phyloP scores from a whole-genome alignment of 1,140 invertebrate genomes.

The Campoletis sonorensis region DNA sequence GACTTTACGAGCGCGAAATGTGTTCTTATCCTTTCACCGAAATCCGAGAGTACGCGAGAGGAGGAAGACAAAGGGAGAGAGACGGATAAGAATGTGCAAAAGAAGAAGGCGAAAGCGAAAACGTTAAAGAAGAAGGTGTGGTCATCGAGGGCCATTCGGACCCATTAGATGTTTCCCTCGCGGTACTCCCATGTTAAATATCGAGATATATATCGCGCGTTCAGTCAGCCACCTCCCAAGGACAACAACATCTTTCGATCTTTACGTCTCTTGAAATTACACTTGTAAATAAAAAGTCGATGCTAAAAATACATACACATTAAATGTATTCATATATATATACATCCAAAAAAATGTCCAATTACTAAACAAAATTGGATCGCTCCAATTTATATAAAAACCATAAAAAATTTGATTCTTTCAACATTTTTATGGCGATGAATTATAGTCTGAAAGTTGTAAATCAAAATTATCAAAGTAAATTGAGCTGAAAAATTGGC shows the following conservation, averaged over 20 bases:
- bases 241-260: neutral
- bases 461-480: too few species aligned
- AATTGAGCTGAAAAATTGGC: too few species aligned
- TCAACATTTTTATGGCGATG: too few species aligned
- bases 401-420: too few species aligned
- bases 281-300: too few species aligned
- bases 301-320: too few species aligned
- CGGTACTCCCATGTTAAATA: neutral
- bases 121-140: constrained; percentile 12
- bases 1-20: constrained; percentile 1
- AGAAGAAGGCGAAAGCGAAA: constrained; percentile 10
- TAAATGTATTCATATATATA: too few species aligned
- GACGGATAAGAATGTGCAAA: neutral
- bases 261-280: neutral
- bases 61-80: neutral
- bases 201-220: neutral
- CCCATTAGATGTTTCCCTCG: constrained; percentile 7
- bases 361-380: too few species aligned
- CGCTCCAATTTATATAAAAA: too few species aligned
- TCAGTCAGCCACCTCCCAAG: neutral
- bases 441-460: too few species aligned
- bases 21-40: constrained; percentile 9
- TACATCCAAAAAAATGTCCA: too few species aligned
- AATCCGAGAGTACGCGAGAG: neutral
- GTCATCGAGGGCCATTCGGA: constrained; percentile 2